Evolutionary conservation across 2,888 invertebrate genomes (phyloP).

Genomic region (Drosophila dives): DNA sequence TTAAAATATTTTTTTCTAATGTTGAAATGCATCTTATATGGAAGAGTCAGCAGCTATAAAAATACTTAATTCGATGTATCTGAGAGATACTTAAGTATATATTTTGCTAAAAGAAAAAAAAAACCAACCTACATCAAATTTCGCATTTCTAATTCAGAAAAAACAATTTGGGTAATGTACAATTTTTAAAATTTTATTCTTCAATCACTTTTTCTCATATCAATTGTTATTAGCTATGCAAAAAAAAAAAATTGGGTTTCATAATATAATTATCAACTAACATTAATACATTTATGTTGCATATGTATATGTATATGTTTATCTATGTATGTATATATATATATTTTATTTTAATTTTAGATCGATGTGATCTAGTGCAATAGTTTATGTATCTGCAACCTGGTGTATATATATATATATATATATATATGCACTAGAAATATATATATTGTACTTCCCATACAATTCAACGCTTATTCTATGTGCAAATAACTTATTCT

Average conservation of each 20-base stretch:
- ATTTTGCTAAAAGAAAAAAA: no score
- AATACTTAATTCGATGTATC: background rate
- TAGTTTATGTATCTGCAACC: conserved; percentile 59
- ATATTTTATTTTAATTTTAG: conserved; percentile 29
- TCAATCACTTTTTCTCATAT: conserved; percentile 76
- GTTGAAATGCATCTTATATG: background rate
- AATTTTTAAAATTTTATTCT: conserved; percentile 71
- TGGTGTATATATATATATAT: conserved; percentile 25
- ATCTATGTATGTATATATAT: conserved; percentile 34
- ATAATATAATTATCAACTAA: conserved; percentile 63
- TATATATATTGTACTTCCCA: conserved; percentile 13
- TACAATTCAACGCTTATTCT: conserved; percentile 52
- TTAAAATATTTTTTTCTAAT: background rate
- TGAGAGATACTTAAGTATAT: background rate
- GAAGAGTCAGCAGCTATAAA: background rate
- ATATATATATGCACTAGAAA: conserved; percentile 7
- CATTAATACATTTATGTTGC: conserved; percentile 64
- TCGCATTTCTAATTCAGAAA: background rate
- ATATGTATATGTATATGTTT: conserved; percentile 28
- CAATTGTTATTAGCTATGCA: conserved; percentile 74
- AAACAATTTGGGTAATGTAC: conserved; percentile 5
- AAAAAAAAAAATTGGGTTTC: conserved; percentile 54
- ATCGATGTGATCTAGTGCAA: conserved; percentile 53
- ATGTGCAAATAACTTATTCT: conserved; percentile 43
- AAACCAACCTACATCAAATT: background rate